Evolutionary conservation across 2,113 vertebrate species (phyloP), one percentile per base, ranked within the genome.

Genomic region (Ancistrus triradiatus): DNA sequence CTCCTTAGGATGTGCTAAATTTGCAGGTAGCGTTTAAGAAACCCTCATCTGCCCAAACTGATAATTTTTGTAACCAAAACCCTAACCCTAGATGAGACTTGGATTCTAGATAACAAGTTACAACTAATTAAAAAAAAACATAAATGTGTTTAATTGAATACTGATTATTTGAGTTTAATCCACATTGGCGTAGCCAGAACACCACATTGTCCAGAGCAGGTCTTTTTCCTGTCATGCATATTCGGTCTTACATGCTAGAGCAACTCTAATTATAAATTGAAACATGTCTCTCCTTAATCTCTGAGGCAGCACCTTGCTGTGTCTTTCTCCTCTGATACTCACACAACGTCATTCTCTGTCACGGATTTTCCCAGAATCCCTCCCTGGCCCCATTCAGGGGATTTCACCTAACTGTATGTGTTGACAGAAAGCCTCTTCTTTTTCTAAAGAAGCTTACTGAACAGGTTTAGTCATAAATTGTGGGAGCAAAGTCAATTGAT

Each of bases 361-460:
- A 55, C 73, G 66, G 78, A 68, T 69, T 51, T 68, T 43, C 44
- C 25, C 47, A n/a, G 35, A 38, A 51, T 61, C 27, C 28, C 28
- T 11, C 3, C 27, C 17, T 4, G 18, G 22, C 40, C 14, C 38
- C 33, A 27, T 70, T 69, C 62, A 47, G 46, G 49, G 57, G 51
- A 66, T 43, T 68, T 75, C 17, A 63, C 50, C 33, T 3, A 37
- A 53, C 44, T 52, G 51, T 51, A 75, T 72, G 72, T 81, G 82
- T 79, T 81, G 80, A 86, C 57, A 66, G 73, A 87, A 87, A 87
- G 80, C 86, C 80, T 74, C 84, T 86, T 86, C 84, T 66, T 74
- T 78, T 86, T 27, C 13, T 51, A 79, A 78, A 83, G 79, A 74
- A 83, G 85, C 84, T 85, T 84, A 87, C 70, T 56, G 70, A 74